Evolutionary conservation across 2,113 vertebrate species (phyloP), one percentile per base, ranked within the genome.

Genomic region (Chaetodon trifascialis): DNA sequence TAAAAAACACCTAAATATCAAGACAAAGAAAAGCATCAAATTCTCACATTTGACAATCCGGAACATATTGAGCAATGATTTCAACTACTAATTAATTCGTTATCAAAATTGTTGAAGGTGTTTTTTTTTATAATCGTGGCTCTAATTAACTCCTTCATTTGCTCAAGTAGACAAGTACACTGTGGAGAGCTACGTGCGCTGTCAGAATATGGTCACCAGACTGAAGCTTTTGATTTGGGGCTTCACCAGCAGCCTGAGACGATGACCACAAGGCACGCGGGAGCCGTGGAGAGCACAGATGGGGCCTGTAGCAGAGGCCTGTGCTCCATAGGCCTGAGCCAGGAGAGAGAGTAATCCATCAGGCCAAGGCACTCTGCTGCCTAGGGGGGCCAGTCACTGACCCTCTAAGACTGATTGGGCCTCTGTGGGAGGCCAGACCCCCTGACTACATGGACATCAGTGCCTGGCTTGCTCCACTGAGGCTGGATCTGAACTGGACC

Each of bases 361-460:
- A 94, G 93, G 89, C 90, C 82, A 85, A 86, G 80, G 86, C 88
- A 79, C 79, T 87, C 77, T 60, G 79, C 82, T 82, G 90, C 91
- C 88, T 76, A 58, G 84, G 90, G 89, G 89, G 86, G 83, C 47
- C 82, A 73, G 84, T 79, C 86, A 89, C 88, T 91, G 93, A 93
- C 93, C 93, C 92, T 94, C 85, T 80, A 92, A 90, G 90, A 94
- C 92, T 94, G 92, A 94, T 91, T 94, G 89, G 90, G 87, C 82
- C 91, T 87, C 91, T 70, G 88, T 80, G 89, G 91, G 92, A 84
- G 88, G 82, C 83, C 86, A 81, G 85, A 86, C 88, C 90, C 86
- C 93, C 86, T 87, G 86, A 91, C 86, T 83, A 80, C 69, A 90
- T 51, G 86, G 91, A 93, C 93, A 94, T 93, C 85, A 90, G 94